Evolutionary conservation across 2,113 vertebrate species (phyloP), one percentile per base, ranked within the genome.

Genomic region (Gymnorhina tibicen): DNA sequence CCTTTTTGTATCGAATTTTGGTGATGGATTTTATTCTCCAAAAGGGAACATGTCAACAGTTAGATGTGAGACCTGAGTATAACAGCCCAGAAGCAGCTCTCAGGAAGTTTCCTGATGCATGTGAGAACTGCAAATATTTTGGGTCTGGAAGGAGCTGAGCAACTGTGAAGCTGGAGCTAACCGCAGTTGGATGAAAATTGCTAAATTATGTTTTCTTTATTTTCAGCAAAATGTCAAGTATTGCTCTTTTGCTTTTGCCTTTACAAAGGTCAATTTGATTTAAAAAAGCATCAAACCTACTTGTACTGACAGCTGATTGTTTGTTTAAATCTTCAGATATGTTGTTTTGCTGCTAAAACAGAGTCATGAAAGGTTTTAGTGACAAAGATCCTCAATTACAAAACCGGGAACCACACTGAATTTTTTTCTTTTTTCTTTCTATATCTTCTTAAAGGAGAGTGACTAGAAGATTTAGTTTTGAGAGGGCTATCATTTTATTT

Each of bases 211-310:
- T 97, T 96, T 96, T 96, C 82, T 96, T 97, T 97, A 95, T 96
- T 97, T 96, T 97, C 95, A 81, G 23, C 27, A 33, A 98, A 98
- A 98, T 98, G 96, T 97, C 97, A 98, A 92, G 77, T 75, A 68
- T 88, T 97, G 53, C 87, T 97, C 80, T 96, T 97, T 96, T 96
- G 93, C 87, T 59, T 97, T 96, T 96, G 95, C 93, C 66, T 97
- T 94, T 80, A 82, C 75, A 98, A 98, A 98, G 95, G 97, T 97
- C 97, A 97, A 8, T 39, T 94, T 80, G 72, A 83, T 85, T 97
- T 33, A 32, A 81, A 95, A 73, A 82, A 56, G 16, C 81, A 91
- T 49, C 30, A 89, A 92, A 95, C 87, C 82, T 85, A 12, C 85
- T 96, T 46, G 16, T 74, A 67, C 74, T 74, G 77, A 85, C 92